Percentiles rank a stretch among this genome's conserved stretches.
These are phyloP conservation scores for Aradophagus sp. DNA, from an alignment of 1,140 invertebrate species.

Conservation along the genomic window DNA sequence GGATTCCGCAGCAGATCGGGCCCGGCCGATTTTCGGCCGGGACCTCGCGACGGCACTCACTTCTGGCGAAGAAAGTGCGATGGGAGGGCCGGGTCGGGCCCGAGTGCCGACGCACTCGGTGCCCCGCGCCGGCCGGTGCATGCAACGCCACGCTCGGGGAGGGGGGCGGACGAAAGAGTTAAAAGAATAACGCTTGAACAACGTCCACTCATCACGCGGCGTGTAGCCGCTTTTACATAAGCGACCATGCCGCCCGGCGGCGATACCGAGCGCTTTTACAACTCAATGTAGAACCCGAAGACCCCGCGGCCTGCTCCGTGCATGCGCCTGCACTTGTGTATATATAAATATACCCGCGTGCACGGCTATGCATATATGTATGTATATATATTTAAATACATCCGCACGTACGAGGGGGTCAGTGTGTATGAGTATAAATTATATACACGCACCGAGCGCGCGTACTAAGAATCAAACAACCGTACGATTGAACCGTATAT, in stretches of 20 bases:
- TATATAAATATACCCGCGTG: constrained; percentile 14
- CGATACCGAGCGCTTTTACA: constrained; percentile 74
- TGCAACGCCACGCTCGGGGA: constrained; percentile 31
- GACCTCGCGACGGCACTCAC: constrained; percentile 31
- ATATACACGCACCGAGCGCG: too few species aligned
- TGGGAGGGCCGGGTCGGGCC: constrained; percentile 3
- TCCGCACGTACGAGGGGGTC: too few species aligned
- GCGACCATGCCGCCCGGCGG: constrained; percentile 73
- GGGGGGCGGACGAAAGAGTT: constrained; percentile 67
- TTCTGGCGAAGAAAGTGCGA: constrained; percentile 8
- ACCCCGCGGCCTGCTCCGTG: constrained; percentile 27
- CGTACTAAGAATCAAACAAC: too few species aligned
- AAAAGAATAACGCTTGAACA: constrained; percentile 72
- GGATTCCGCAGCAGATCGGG: constrained; percentile 12
- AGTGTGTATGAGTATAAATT: background rate
- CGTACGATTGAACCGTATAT: background rate
- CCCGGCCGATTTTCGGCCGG: constrained; percentile 6
- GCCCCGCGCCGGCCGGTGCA: too few species aligned
- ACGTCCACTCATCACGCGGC: constrained; percentile 75
- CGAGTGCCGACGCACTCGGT: constrained; percentile 14
- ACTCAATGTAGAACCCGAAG: constrained; percentile 71
- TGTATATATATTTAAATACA: background rate
- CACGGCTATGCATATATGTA: background rate
- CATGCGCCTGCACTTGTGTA: constrained; percentile 13
- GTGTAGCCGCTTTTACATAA: constrained; percentile 75